These are phyloP conservation scores for Paracyclopina nana DNA, from an alignment of 1,140 invertebrate species.

Conservation along the genomic window DNA sequence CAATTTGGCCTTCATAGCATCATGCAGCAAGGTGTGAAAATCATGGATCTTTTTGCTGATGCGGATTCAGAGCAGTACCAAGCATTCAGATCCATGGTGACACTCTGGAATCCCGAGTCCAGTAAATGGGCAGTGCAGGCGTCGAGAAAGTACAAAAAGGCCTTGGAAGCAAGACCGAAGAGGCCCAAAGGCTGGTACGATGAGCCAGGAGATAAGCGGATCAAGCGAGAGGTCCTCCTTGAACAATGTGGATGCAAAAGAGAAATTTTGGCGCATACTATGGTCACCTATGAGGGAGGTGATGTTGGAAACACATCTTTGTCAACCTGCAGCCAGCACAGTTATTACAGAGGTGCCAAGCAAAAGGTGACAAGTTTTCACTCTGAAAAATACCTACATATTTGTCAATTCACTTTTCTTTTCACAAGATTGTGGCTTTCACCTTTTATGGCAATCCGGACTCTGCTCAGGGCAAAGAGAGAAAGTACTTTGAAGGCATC, in stretches of 20 bases:
- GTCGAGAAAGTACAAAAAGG: not conserved
- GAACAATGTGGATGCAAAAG: not conserved
- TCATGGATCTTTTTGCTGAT: no score
- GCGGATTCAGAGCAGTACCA: no score
- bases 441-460: not conserved
- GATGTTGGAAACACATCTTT: no score
- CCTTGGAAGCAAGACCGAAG: not conserved
- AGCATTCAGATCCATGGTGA: not conserved
- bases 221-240: not conserved
- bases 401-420: no score
- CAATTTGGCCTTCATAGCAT: no score
- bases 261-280: not conserved
- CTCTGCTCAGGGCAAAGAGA: not conserved
- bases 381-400: no score
- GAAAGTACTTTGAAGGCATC: not conserved
- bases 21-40: no score
- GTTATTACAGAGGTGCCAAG: not conserved
- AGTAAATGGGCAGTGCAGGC: not conserved
- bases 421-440: not conserved
- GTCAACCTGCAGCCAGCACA: not conserved
- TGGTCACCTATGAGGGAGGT: not conserved
- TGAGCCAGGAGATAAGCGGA: not conserved
- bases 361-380: no score
- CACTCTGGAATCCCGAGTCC: slow-evolving; percentile 1
- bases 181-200: not conserved